Base-by-base conservation (phyloP, 2,888 invertebrate genomes). In the Agrenia bidenticulata region DNA sequence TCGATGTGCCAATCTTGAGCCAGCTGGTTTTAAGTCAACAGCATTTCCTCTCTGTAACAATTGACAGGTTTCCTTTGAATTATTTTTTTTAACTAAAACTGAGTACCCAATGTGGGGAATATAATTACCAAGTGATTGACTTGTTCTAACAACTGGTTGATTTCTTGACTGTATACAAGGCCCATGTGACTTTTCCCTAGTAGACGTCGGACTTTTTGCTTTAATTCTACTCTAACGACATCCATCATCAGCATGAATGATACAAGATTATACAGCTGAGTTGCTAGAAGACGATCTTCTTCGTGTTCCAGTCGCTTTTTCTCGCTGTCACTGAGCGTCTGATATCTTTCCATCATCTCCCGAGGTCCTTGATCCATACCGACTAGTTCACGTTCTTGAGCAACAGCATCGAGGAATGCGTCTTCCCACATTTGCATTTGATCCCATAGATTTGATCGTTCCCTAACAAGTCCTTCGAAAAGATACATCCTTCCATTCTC, bases 401-500 rank as follows among this genome's bases (percentile, higher is more conserved):
- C 85, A 1, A 99, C 98, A 0, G 98, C 96, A 82, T 99, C 99
- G 63, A 98, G 83, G 79, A 99, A 99, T 0, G 95, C 92, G 80
- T 99, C 98, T 80, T 99, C 99, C 99, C 99, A 99, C 81, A 99
- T 99, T 79, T 95, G 94, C 92, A 95, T 94, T 83, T 98, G 95
- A 81, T 98, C 97, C 98, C 98, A 99, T 32, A 99, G 82, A 63
- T 87, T 86, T 1, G 92, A 89, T 73, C 95, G 82, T 72, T 93
- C 92, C 80, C 93, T 93, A 39, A 74, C 17, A 32, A 76, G 39
- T 54, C 94, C 94, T 82, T 97, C 95, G 79, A 93, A 97, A 9
- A 97, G 82, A 79, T 97, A 97, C 0, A 92, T 92, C 71, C 95
- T 84, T 0, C 90, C 88, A 24, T 89, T 88, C 74, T 95, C 95